Evolutionary conservation across 2,797 vertebrate genomes (phyloP), one percentile per base, ranked within the genome.

Genomic region (Typhlichthys eigenmanni): DNA sequence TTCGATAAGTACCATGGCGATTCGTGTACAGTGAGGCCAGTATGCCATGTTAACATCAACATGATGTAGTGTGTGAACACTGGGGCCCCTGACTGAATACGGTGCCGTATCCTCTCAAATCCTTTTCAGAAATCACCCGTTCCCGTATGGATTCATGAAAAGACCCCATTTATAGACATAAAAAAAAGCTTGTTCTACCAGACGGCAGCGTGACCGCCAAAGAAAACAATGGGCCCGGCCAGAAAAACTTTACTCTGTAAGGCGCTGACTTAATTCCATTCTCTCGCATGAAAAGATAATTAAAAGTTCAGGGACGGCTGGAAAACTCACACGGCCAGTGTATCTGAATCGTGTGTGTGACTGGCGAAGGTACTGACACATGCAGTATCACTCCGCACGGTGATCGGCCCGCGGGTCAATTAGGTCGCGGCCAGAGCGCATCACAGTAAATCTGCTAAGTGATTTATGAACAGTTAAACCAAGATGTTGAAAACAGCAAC

Each of bases 191-290:
- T 10, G 68, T 80, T 87, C 84, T 82, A 85, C 82, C 85, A 87
- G 86, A 86, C 81, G 71, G 82, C 79, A 75, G 83, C 58, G 76
- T 48, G 5, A 58, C 57, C 0, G 90, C 91, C 91, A 93, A 93
- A 84, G 85, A 92, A 93, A 95, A 93, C 92, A 69, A 90, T 85
- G 81, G 63, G 77, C 76, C 83, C 81, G 8, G 87, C 92, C 89
- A 92, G 88, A 84, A 87, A 79, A 82, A 65, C 64, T 78, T 59
- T 73, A 82, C 76, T 79, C 87, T 81, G 81, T 71, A 87, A 82
- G 75, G 75, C 80, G 61, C 66, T 58, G 64, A 78, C 83, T 85
- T 88, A 87, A 88, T 86, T 88, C 84, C 82, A 86, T 90, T 89
- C 86, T 91, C 74, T 86, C 38, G 82, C 82, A 84, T 88, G 86